A percentile compares a stretch with the other conserved stretches of the same genome.
These are phyloP conservation scores for Cecidostiba fungosa DNA, from an alignment of 2,888 invertebrate genomes.

Conservation along the genomic window DNA sequence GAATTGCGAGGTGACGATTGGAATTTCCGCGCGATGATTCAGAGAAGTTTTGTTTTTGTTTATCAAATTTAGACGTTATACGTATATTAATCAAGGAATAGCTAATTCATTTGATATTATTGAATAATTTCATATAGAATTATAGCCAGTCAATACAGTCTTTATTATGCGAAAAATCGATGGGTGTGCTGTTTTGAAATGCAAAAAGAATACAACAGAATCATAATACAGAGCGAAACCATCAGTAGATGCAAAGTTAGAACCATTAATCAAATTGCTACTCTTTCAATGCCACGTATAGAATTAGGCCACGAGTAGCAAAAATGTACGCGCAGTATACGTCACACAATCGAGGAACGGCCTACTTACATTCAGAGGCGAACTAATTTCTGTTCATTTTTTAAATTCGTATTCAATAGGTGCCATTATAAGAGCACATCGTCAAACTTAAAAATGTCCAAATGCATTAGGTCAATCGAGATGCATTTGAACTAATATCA, in stretches of 20 bases:
- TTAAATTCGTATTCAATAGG: constrained; percentile 37
- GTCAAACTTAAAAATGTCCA: background rate
- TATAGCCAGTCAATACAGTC: no score
- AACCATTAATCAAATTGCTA: constrained; percentile 45
- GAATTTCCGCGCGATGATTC: background rate
- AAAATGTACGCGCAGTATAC: constrained; percentile 14
- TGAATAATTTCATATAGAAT: no score
- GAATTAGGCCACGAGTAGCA: constrained; percentile 45
- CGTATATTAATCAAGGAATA: no score
- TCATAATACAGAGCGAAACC: background rate
- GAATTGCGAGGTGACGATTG: background rate
- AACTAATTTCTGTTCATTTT: constrained; percentile 49
- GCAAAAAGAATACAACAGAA: background rate
- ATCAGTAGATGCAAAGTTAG: constrained; percentile 19
- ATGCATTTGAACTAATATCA: background rate
- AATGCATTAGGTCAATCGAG: background rate
- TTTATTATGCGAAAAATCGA: background rate
- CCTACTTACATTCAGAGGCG: constrained; percentile 41
- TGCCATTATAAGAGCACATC: background rate
- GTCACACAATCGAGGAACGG: constrained; percentile 12
- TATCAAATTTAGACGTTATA: no score
- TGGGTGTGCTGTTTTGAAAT: background rate
- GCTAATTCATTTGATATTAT: no score
- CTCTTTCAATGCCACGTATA: constrained; percentile 28
- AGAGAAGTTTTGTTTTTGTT: background rate